Evolutionary conservation across 2,797 vertebrate species (phyloP), one percentile per base, ranked within the genome.

Genomic region (Syndactyla subalaris): DNA sequence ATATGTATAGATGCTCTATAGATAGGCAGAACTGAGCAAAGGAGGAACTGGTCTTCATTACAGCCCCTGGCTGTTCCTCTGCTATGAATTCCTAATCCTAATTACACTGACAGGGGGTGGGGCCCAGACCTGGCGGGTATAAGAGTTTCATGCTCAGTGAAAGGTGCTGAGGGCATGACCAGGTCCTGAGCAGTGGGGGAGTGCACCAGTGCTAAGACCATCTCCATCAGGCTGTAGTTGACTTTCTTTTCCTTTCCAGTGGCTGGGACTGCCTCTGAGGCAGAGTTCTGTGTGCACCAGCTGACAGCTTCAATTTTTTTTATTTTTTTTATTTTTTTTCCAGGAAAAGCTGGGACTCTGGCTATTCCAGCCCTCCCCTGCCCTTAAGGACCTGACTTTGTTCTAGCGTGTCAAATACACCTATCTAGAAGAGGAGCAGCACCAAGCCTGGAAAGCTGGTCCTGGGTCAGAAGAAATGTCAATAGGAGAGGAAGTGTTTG

Each of bases 371-470:
- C 12, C 9, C 19, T 16, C 52, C 38, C 49, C n/a, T 79, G 51
- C 81, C 74, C 54, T 88, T 79, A 85, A 80, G 92, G 78, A 61
- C 73, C 45, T 71, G 58, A 11, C 23, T 32, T 48, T 79, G 82
- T 66, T 41, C 71, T 77, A 14, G n/a, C 1, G 2, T 54, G 63
- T 52, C 74, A 46, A 79, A 65, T 38, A 21, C 62, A 49, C 36
- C 3, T 2, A n/a, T 68, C 68, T 76, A 59, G 78, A 89, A 65
- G 77, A 83, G 65, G 39, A 95, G 66, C 71, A 90, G 89, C 68
- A 91, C 27, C 91, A 71, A 82, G 51, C 34, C 67, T 66, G 95
- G 89, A 91, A 94, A 92, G 77, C 76, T 96, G 93, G 55, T 80
- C 59, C 16, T 13, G 12, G 48, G 81, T 84, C 26, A 15, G 84